phyloP scores from a whole-genome alignment of 2,797 vertebrate species.

The Rallus crepitans region DNA sequence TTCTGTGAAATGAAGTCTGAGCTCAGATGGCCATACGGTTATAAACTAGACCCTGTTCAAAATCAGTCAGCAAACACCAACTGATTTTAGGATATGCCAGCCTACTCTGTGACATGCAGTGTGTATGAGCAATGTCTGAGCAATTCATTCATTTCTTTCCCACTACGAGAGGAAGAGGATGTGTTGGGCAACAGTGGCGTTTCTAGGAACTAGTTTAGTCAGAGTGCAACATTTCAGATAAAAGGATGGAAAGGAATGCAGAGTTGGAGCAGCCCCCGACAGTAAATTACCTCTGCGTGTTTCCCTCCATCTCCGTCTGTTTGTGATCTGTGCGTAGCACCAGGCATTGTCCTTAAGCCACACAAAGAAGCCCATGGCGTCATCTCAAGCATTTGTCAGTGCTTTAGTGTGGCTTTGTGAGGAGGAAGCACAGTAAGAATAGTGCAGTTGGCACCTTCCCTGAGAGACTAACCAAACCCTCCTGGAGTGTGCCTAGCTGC shows the following conservation, averaged over 20 bases:
- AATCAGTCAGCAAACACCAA: not conserved
- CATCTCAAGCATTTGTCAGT: not conserved
- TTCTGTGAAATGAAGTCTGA: not conserved
- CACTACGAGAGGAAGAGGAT: not conserved
- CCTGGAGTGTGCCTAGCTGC: not conserved
- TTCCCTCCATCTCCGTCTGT: conserved; percentile 30
- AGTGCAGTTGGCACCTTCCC: not conserved
- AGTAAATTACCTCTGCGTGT: not conserved
- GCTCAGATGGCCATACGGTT: fast-evolving
- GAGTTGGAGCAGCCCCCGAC: not conserved
- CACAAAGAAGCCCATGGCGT: not conserved
- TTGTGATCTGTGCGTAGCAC: not conserved
- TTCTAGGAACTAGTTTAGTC: not conserved
- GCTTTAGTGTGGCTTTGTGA: not conserved
- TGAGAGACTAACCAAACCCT: not conserved
- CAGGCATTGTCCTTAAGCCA: not conserved
- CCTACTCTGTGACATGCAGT: not conserved
- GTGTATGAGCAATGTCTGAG: not conserved
- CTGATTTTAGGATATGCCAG: not conserved
- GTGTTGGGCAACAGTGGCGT: not conserved
- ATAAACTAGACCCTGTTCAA: not conserved
- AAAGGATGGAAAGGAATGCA: not conserved
- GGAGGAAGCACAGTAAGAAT: conserved; percentile 35
- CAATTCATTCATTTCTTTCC: not conserved
- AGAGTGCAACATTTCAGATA: not conserved